These are phyloP conservation scores for Phalacrocorax aristotelis DNA, from an alignment of 2,113 vertebrate species.

Conservation along the genomic window DNA sequence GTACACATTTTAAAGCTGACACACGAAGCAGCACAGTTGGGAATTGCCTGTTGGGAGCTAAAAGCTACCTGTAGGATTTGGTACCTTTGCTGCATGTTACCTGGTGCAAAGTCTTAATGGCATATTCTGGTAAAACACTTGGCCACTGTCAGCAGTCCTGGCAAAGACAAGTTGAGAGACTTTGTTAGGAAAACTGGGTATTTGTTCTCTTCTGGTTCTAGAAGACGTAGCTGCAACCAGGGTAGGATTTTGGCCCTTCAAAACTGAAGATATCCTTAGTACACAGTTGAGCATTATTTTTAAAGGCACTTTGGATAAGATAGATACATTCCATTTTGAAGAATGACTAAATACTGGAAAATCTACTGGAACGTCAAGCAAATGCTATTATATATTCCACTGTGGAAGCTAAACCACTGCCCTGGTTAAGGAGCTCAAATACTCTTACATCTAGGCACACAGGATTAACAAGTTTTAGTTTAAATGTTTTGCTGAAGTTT, in stretches of 20 bases:
- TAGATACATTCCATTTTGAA: not conserved
- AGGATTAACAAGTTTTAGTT: not conserved
- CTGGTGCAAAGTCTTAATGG: not conserved
- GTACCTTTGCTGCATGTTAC: not conserved
- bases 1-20: conserved; percentile 22
- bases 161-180: not conserved
- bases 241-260: not conserved
- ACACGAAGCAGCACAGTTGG: not conserved
- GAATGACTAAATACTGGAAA: not conserved
- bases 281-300: not conserved
- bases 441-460: not conserved
- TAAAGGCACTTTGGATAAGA: not conserved
- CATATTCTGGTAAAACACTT: not conserved
- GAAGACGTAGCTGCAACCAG: not conserved
- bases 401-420: not conserved
- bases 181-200: not conserved
- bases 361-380: not conserved
- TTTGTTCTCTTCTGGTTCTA: not conserved
- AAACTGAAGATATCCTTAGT: not conserved
- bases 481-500: not conserved
- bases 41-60: conserved; percentile 22
- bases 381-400: not conserved
- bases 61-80: conserved; percentile 3
- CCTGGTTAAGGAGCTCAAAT: not conserved
- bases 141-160: not conserved